phyloP scores from a whole-genome alignment of 2,113 vertebrate species.

The Urocynchramus pylzowi region DNA sequence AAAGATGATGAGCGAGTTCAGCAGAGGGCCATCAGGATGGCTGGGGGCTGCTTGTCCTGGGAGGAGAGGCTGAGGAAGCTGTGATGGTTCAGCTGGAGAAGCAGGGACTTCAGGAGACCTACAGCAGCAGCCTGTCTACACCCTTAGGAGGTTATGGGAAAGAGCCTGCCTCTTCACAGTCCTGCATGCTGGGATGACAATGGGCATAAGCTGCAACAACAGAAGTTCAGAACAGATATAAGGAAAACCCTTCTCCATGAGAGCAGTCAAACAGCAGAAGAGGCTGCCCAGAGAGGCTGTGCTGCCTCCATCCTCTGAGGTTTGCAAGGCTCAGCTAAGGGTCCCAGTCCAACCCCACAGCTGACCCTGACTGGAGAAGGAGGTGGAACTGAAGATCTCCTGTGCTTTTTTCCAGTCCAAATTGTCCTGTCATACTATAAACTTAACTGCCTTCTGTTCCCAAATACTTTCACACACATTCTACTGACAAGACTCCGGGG shows the following conservation, averaged over 20 bases:
- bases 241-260: not conserved
- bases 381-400: not conserved
- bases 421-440: not conserved
- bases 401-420: not conserved
- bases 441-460: not conserved
- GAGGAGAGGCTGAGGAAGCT: not conserved
- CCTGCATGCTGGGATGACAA: accelerated
- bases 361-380: not conserved
- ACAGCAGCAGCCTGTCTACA: not conserved
- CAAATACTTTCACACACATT: not conserved
- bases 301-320: not conserved
- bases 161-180: not conserved
- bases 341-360: accelerated
- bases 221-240: not conserved
- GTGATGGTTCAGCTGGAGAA: not conserved
- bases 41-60: not conserved
- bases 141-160: not conserved
- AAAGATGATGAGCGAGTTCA: not conserved
- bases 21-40: not conserved
- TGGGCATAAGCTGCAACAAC: not conserved
- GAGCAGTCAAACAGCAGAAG: not conserved
- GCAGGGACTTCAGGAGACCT: not conserved
- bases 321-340: not conserved
- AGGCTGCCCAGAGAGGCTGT: not conserved
- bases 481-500: not conserved